Conservation (phyloP, 1,140 invertebrate species). For the Cotesia typhae region DNA sequence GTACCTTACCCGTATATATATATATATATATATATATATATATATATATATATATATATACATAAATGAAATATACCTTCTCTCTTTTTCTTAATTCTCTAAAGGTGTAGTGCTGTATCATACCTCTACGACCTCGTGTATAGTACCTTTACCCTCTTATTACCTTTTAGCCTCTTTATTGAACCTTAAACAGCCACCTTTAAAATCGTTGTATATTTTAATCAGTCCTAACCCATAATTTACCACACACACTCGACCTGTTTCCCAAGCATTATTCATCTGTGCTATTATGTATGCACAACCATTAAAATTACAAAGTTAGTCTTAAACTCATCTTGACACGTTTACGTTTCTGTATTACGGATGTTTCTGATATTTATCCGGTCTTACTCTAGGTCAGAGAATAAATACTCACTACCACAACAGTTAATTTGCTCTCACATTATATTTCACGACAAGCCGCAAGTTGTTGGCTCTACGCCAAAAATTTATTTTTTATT, state of each 20-base stretch:
- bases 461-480: neutral
- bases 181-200: slow-evolving; percentile 43
- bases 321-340: too few relatives aligned
- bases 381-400: neutral
- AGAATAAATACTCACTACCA: neutral
- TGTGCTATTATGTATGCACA: too few relatives aligned
- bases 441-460: slow-evolving; percentile 19
- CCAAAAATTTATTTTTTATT: slow-evolving; percentile 24
- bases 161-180: slow-evolving; percentile 39
- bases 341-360: too few relatives aligned
- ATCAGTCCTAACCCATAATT: slow-evolving; percentile 46
- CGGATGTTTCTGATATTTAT: neutral
- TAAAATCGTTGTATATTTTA: slow-evolving; percentile 48
- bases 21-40: too few relatives aligned
- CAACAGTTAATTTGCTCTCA: slow-evolving; percentile 30
- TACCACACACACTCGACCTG: neutral
- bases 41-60: too few relatives aligned
- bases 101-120: slow-evolving; percentile 3
- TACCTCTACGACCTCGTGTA: neutral
- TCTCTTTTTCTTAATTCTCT: slow-evolving; percentile 26
- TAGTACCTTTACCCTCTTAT: slow-evolving; percentile 33
- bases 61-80: slow-evolving; percentile 10
- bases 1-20: slow-evolving; percentile 18
- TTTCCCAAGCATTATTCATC: slow-evolving; percentile 12
- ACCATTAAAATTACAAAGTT: too few relatives aligned